Evolutionary conservation across 2,797 vertebrate species (phyloP).

Genomic region (Aeoliscus strigatus): DNA sequence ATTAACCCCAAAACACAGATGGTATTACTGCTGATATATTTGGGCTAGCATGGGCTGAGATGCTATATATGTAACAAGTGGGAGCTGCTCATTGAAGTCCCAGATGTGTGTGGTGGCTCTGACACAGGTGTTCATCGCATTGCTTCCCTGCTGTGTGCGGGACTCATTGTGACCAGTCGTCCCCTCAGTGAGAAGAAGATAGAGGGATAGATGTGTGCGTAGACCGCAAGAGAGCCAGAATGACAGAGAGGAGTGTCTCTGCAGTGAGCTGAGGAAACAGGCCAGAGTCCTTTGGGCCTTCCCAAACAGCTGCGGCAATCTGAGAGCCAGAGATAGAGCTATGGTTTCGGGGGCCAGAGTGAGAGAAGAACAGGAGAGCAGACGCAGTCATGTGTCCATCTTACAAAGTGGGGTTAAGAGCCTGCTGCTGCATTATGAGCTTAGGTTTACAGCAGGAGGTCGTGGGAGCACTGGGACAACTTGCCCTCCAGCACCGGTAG

Average conservation of each 20-base stretch:
- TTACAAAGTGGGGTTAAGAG: constrained; percentile 61
- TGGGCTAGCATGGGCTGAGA: too few relatives aligned
- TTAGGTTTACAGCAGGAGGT: constrained; percentile 44
- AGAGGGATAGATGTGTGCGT: constrained; percentile 14
- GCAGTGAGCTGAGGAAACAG: constrained; percentile 30
- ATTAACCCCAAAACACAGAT: too few relatives aligned
- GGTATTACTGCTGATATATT: too few relatives aligned
- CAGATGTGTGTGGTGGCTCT: constrained; percentile 38
- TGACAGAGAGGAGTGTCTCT: constrained; percentile 27
- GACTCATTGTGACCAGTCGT: too few relatives aligned
- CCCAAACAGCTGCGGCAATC: constrained; percentile 58
- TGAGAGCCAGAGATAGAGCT: constrained; percentile 36
- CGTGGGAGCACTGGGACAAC: constrained; percentile 21
- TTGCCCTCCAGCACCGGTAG: constrained; percentile 13
- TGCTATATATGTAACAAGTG: too few relatives aligned
- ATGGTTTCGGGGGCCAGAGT: constrained; percentile 26
- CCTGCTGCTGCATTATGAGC: constrained; percentile 49
- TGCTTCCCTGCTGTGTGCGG: constrained; percentile 10
- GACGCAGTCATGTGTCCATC: constrained; percentile 42
- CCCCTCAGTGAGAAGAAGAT: constrained; percentile 4
- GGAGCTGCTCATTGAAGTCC: too few relatives aligned
- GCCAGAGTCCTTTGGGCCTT: constrained; percentile 35
- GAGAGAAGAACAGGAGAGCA: constrained; percentile 27
- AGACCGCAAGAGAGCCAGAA: constrained; percentile 5
- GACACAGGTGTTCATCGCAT: constrained; percentile 30